Conservation (phyloP, 2,797 vertebrate genomes). For the Carapus acus region DNA sequence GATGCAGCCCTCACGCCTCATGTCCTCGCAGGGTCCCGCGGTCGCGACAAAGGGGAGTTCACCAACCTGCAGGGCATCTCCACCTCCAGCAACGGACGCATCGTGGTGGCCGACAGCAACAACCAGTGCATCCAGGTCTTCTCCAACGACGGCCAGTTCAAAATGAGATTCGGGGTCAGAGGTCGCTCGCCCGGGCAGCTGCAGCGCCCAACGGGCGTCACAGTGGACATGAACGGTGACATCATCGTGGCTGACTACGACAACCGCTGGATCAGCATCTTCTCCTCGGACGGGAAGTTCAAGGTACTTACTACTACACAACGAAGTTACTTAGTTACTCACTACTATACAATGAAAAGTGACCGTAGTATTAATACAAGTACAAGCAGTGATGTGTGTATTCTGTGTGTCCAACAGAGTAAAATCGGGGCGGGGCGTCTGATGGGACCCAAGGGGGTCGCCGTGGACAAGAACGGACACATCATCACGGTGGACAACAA, state of each 20-base stretch:
- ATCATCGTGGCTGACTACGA: conserved; percentile 94
- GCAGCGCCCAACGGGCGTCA: conserved; percentile 91
- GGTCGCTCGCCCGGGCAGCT: conserved; percentile 93
- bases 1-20: too few species aligned
- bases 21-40: conserved; percentile 76
- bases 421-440: conserved; percentile 90
- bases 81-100: conserved; percentile 81
- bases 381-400: too few species aligned
- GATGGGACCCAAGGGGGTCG: conserved; percentile 94
- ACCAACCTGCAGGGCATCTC: conserved; percentile 95
- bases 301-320: conserved; percentile 82
- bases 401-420: conserved; percentile 67
- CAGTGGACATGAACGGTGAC: conserved; percentile 89
- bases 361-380: too few species aligned
- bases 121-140: conserved; percentile 98
- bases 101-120: conserved; percentile 96
- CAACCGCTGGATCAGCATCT: conserved; percentile 98
- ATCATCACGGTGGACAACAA: conserved; percentile 97
- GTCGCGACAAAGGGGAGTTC: conserved; percentile 92
- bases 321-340: too few species aligned
- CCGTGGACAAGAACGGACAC: conserved; percentile 90
- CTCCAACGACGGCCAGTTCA: conserved; percentile 92
- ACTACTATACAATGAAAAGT: too few species aligned
- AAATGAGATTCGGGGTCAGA: conserved; percentile 89
- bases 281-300: conserved; percentile 94